These are phyloP conservation scores for Donacobius atricapilla DNA, from an alignment of 2,113 vertebrate genomes.

Conservation along the genomic window DNA sequence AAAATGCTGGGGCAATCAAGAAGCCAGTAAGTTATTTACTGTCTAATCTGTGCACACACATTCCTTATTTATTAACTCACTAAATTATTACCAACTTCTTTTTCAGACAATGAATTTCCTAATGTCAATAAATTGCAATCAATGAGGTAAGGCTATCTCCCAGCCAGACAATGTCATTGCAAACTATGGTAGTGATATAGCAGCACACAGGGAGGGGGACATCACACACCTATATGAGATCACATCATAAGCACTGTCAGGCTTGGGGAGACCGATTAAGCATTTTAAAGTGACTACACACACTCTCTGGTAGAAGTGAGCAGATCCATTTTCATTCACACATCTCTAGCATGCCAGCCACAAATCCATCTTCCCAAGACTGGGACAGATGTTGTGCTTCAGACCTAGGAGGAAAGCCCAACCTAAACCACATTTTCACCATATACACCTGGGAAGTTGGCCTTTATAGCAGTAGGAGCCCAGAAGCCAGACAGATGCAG, in stretches of 20 bases:
- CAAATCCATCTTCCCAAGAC: neutral
- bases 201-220: neutral
- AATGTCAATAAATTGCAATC: constrained; percentile 42
- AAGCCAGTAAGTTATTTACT: constrained; percentile 23
- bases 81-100: constrained; percentile 61
- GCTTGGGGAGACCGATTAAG: neutral
- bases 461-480: constrained; percentile 16
- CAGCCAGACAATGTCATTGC: neutral
- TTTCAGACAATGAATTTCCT: constrained; percentile 53
- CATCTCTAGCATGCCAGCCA: neutral
- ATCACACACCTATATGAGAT: neutral
- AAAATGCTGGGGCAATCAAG: constrained; percentile 2
- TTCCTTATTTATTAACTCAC: constrained; percentile 52
- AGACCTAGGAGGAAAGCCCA: neutral
- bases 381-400: neutral
- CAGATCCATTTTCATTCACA: neutral
- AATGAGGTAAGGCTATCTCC: neutral
- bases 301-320: neutral
- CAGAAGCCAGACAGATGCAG: neutral
- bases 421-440: neutral
- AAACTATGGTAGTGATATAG: neutral
- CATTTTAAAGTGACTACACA: neutral
- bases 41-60: constrained; percentile 8
- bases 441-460: neutral
- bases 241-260: neutral